Evolutionary conservation across 2,797 vertebrate species (phyloP), one percentile per base, ranked within the genome.

Genomic region (Somateria mollissima): DNA sequence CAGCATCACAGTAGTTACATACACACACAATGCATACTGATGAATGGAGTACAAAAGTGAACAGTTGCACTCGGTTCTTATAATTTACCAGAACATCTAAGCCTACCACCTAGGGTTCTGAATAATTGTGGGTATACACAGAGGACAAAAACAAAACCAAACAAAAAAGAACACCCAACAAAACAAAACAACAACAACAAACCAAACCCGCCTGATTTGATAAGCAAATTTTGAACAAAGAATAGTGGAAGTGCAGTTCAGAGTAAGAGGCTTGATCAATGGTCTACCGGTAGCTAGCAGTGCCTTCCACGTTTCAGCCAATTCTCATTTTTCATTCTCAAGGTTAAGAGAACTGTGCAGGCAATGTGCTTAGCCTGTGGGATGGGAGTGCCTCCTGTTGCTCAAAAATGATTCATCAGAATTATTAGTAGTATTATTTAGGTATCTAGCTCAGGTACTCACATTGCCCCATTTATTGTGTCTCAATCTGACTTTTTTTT

Each of bases 341-440:
- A 95, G 76, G 62, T 91, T 72, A 90, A 92, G 56, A 95, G 71
- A 84, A 94, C 39, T 87, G 69, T 74, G 66, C 49, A 89, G 84
- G 69, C 92, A 92, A 43, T 84, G 95, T 66, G 72, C 91, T 95
- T 96, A 90, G 95, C 97, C 96, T 85, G 79, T 95, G 96, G 97
- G 97, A 94, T 95, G 95, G 97, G 97, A 97, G 96, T 97, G 97
- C 92, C 96, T 97, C 95, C 96, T 97, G 92, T 97, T 97, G 95
- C 92, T 96, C 92, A 94, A 96, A 94, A 95, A 94, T 97, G 97
- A 97, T 96, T 97, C 97, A 97, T 90, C 82, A 90, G 69, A 90
- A 95, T 94, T 95, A 97, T 95, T 92, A 97, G 92, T 87, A 82
- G 85, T 78, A 86, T 84, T 96, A 96, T 96, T 92, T 81, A 89